Percentiles rank a stretch among this genome's conserved stretches.
phyloP scores from a whole-genome alignment of 2,797 vertebrate species.

The Pipistrellus pygmaeus region DNA sequence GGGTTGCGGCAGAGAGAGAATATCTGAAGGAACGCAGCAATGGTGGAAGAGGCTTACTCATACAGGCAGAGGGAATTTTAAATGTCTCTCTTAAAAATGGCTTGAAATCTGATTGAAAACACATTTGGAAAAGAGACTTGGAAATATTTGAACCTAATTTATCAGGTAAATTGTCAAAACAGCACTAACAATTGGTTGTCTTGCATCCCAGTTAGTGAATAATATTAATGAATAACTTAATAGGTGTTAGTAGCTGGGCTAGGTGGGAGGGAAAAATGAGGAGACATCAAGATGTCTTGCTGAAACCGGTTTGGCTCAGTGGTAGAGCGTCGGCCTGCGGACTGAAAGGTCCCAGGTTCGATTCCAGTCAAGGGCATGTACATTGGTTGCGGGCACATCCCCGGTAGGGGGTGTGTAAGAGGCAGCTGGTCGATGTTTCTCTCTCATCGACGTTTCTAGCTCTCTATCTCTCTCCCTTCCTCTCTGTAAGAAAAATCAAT shows the following conservation, averaged over 20 bases:
- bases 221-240: background rate
- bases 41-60: background rate
- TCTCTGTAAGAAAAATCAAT: too few species aligned
- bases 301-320: too few species aligned
- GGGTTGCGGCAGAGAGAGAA: background rate
- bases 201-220: background rate
- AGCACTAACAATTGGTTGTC: background rate
- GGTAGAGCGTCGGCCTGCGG: too few species aligned
- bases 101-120: conserved; percentile 25
- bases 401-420: too few species aligned
- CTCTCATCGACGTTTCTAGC: too few species aligned
- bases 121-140: conserved; percentile 32
- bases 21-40: background rate
- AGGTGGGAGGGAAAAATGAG: background rate
- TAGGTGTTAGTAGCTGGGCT: background rate
- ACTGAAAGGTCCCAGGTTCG: too few species aligned
- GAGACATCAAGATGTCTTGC: background rate
- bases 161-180: background rate
- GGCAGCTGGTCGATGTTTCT: too few species aligned
- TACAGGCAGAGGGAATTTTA: background rate
- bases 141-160: background rate
- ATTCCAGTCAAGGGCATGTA: too few species aligned
- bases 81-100: background rate
- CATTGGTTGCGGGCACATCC: too few species aligned
- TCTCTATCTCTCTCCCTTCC: too few species aligned